Base-by-base conservation (phyloP, 2,888 invertebrate species). In the Ochropleura plecta region DNA sequence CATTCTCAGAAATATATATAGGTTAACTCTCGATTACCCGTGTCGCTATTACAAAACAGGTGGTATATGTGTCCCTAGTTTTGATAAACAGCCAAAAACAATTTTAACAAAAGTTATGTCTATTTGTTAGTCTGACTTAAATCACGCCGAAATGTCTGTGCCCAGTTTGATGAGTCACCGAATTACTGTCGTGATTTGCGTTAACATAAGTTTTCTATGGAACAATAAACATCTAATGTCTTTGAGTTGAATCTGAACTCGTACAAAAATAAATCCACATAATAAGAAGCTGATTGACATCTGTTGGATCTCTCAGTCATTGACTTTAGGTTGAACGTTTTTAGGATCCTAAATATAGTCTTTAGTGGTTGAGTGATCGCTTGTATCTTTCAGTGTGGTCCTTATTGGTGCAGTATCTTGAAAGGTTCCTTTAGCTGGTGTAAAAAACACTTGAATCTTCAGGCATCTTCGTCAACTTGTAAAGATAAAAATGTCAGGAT, bases 1-100 rank as follows among this genome's bases (percentile, higher is more conserved):
- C 78, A 78, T 89, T 88, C 88, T 64, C 71, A 84, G 86, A 85
- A 89, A 73, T 70, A 62, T 68, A 86, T 86, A 81, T 86, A 81
- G 87, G 87, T 86, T 88, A 86, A 88, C 81, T 72, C 76, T 64
- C 46, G 53, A 74, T 79, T 72, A 82, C 66, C 68, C 48, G 73
- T 75, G 69, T 76, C 63, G 67, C 60, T 74, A 65, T 79, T 59
- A 73, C 9, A 40, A 42, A 76, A 51, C 80, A 74, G 69, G 65
- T 76, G 68, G 44, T 40, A 67, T 79, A 6, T 9, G 42, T 60
- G 51, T 42, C 67, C 51, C 73, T 40, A 70, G 10, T 74, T 70
- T 78, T 83, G 85, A 74, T 71, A 60, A 66, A 42, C 60, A 49
- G 82, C 76, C 77, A 82, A 73, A 70, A 73, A 30, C 18, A 42